Conservation (phyloP, 2,113 vertebrate species). For the Hydropotes inermis region DNA sequence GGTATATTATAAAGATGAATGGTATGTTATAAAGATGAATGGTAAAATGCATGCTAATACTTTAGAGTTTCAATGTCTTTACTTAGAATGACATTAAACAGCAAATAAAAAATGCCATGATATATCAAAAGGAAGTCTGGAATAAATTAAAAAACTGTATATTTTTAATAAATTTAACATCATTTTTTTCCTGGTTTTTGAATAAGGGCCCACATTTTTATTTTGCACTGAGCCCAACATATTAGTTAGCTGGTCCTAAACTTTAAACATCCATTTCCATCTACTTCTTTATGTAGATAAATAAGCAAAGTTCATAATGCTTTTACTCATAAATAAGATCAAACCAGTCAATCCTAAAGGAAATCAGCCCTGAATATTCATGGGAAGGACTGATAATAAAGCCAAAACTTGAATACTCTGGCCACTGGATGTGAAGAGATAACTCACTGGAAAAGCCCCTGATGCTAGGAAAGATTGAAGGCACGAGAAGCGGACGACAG, state of each 20-base stretch:
- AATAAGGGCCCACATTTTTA: background rate
- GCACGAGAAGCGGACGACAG: accelerated
- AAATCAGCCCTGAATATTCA: background rate
- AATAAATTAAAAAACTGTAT: background rate
- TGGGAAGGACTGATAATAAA: background rate
- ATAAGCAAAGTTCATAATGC: background rate
- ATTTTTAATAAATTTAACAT: background rate
- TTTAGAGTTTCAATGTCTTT: background rate
- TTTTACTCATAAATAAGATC: background rate
- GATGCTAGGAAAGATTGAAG: background rate
- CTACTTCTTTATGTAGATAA: background rate
- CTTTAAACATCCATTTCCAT: background rate
- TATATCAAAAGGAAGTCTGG: background rate
- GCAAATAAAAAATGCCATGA: background rate
- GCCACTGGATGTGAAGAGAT: background rate
- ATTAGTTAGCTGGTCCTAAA: background rate
- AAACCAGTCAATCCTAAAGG: background rate
- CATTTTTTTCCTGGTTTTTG: background rate
- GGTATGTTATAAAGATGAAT: background rate
- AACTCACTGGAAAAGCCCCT: background rate
- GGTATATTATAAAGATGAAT: background rate
- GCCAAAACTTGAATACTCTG: background rate
- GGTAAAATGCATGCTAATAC: background rate
- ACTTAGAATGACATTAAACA: background rate
- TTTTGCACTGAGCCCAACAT: background rate